Base-by-base conservation (phyloP, 2,888 invertebrate species). In the Dryocosmus kuriphilus region DNA sequence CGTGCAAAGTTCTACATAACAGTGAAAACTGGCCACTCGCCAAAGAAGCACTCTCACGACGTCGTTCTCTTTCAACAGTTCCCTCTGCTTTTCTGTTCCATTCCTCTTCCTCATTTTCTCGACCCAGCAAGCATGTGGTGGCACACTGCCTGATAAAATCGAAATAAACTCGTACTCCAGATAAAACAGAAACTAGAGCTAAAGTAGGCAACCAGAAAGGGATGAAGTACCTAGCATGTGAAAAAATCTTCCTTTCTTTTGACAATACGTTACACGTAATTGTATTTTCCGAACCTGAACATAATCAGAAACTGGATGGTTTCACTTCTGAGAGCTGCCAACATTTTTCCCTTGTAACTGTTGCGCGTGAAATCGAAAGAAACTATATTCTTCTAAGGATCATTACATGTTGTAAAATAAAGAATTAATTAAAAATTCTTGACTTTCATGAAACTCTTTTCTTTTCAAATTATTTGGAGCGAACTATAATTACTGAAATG, bases 91-190 rank as follows among this genome's bases (percentile, higher is more conserved):
- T 76, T 75, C 74, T 76, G 75, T 65, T 30, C 19, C 24, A 79
- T 80, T 76, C 74, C 61, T 74, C 38, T 74, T 65, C 74, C 74
- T 65, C 46, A 62, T 79, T 78, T 75, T 75, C 76, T 79, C 38
- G 67, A 76, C 65, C 57, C 62, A 62, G 62, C 46, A 74, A 75
- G 73, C 57, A 77, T 63, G 75, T 76, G 78, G 51, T 77, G 77
- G 74, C 78, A 80, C 74, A 79, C 77, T 73, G 81, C 74, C 80
- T 79, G 81, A 83, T 83, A 80, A 83, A 77, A 81, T 81, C 81
- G 80, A 83, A 83, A 80, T 81, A 78, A 83, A 81, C 77, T 71
- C 71, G 73, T 77, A 77, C 73, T 71, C 63, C 74, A 71, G 79
- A 81, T 73, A 60, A 71, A 60, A 61, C 77, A 73, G 9, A 71